Percentiles rank a stretch among this genome's conserved stretches.
These are phyloP conservation scores for Heterochromis multidens DNA, from an alignment of 2,113 vertebrate species.

Conservation along the genomic window DNA sequence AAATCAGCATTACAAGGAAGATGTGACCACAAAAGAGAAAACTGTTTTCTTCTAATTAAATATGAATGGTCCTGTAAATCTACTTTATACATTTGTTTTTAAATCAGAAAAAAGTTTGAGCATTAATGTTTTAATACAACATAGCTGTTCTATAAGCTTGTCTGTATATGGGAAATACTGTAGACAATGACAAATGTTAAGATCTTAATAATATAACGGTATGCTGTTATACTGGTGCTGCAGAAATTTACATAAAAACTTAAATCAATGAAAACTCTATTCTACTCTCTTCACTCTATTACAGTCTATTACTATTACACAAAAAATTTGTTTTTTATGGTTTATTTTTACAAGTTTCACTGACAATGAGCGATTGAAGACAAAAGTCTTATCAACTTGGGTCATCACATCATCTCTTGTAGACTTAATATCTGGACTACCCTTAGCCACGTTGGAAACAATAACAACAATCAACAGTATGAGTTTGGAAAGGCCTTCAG, in stretches of 20 bases:
- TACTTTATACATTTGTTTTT: background rate
- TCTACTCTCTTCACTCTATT: background rate
- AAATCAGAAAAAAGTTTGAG: no score
- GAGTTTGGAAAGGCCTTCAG: slow-evolving; percentile 19
- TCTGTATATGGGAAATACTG: background rate
- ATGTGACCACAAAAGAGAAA: background rate
- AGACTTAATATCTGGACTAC: background rate
- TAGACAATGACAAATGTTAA: background rate
- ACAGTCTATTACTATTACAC: background rate
- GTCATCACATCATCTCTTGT: background rate
- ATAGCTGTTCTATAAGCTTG: background rate
- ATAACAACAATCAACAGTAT: background rate
- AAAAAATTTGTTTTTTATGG: background rate
- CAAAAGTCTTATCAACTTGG: background rate
- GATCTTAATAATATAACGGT: accelerated
- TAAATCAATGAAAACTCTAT: background rate
- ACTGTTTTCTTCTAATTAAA: background rate
- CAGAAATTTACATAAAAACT: background rate
- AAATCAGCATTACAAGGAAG: background rate
- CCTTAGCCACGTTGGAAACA: slow-evolving; percentile 1
- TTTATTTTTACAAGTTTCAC: background rate
- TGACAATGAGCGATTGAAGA: background rate
- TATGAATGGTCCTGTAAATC: background rate
- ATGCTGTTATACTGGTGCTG: background rate
- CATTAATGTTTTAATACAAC: background rate